Evolutionary conservation across 2,797 vertebrate genomes (phyloP).

Genomic region (Anguilla pacifica): DNA sequence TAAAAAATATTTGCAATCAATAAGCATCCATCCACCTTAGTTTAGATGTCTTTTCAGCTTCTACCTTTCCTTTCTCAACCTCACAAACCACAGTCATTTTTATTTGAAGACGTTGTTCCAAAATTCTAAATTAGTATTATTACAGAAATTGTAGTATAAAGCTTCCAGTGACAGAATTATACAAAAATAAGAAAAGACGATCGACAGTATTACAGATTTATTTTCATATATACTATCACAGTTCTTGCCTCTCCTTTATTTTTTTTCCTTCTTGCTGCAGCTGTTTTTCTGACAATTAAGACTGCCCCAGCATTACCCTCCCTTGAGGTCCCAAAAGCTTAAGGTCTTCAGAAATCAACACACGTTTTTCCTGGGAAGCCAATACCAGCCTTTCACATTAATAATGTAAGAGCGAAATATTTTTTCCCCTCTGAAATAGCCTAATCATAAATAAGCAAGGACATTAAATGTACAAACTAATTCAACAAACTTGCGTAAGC

Average conservation of each 20-base stretch:
- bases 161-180: not conserved
- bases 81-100: no score
- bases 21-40: slow-evolving; percentile 46
- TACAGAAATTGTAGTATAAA: not conserved
- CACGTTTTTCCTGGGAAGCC: not conserved
- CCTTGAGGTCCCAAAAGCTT: not conserved
- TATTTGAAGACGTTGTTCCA: no score
- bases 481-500: not conserved
- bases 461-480: not conserved
- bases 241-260: not conserved
- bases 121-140: no score
- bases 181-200: not conserved
- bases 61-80: not conserved
- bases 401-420: not conserved
- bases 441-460: not conserved
- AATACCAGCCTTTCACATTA: slow-evolving; percentile 5
- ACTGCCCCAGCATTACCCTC: not conserved
- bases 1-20: slow-evolving; percentile 54
- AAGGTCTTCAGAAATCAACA: slow-evolving; percentile 18
- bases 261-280: not conserved
- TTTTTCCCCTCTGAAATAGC: not conserved
- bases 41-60: slow-evolving; percentile 41
- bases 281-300: not conserved
- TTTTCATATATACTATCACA: not conserved
- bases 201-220: not conserved